These are phyloP conservation scores for Oreotrochilus melanogaster DNA, from an alignment of 2,113 vertebrate species.

Conservation along the genomic window DNA sequence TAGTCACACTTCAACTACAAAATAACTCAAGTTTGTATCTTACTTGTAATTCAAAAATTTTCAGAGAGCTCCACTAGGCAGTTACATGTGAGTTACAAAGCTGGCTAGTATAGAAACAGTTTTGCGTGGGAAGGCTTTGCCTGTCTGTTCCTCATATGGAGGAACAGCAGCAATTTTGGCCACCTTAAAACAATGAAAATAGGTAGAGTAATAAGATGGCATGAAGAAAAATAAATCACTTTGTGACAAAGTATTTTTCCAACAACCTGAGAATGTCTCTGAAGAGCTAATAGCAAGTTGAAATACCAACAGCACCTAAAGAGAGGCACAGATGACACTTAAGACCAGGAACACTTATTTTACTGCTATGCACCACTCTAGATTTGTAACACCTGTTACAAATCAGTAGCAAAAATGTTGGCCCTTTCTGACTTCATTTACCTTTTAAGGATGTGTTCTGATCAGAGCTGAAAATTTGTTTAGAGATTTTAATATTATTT, in stretches of 20 bases:
- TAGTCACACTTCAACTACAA: slow-evolving; percentile 4
- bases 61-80: background rate
- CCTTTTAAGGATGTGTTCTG: background rate
- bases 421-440: background rate
- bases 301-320: background rate
- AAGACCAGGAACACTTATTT: background rate
- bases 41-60: background rate
- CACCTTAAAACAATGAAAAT: background rate
- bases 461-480: background rate
- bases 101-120: background rate
- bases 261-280: background rate
- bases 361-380: background rate
- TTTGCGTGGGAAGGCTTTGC: background rate
- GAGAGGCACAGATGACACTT: background rate
- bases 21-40: background rate
- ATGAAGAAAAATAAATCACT: background rate
- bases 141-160: background rate
- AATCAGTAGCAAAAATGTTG: background rate
- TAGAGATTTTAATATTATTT: background rate
- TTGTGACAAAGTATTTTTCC: background rate
- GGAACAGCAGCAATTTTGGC: background rate
- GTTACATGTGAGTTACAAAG: background rate
- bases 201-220: background rate
- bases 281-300: background rate
- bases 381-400: background rate